A percentile compares a stretch with the other conserved stretches of the same genome.
Evolutionary conservation across 2,797 vertebrate genomes (phyloP).

Genomic region (Gallirallus australis): DNA sequence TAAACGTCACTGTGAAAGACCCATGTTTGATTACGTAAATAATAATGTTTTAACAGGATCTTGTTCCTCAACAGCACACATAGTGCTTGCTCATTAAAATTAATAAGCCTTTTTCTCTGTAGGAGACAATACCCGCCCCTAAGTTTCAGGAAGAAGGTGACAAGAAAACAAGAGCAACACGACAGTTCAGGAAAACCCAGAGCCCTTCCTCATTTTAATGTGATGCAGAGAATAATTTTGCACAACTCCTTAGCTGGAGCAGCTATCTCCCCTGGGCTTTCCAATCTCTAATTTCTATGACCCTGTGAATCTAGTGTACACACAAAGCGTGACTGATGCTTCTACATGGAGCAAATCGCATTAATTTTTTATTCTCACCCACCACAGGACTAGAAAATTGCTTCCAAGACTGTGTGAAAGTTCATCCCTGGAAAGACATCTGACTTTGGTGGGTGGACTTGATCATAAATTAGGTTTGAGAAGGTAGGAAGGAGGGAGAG

Average conservation of each 20-base stretch:
- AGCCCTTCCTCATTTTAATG: background rate
- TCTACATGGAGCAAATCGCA: background rate
- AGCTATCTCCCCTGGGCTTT: background rate
- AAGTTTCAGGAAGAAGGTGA: constrained; percentile 1
- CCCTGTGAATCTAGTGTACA: constrained; percentile 23
- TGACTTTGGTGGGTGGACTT: constrained; percentile 32
- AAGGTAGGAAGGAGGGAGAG: background rate
- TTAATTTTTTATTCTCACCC: constrained; percentile 46
- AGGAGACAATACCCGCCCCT: background rate
- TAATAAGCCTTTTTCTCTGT: background rate
- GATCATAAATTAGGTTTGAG: background rate
- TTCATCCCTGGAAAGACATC: constrained; percentile 39
- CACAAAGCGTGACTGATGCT: background rate
- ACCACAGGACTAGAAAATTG: constrained; percentile 2
- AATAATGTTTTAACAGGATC: constrained; percentile 7
- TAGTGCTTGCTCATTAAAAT: constrained; percentile 21
- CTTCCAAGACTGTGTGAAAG: constrained; percentile 36
- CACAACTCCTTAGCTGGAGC: background rate
- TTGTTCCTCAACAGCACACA: background rate
- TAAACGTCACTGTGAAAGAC: background rate
- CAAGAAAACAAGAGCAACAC: background rate
- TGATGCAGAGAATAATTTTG: background rate
- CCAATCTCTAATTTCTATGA: constrained; percentile 27
- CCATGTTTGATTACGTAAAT: background rate
- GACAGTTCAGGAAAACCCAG: background rate